These are phyloP conservation scores for Scaptodrosophila latifasciaeformis DNA, from an alignment of 2,888 invertebrate genomes.

Conservation along the genomic window DNA sequence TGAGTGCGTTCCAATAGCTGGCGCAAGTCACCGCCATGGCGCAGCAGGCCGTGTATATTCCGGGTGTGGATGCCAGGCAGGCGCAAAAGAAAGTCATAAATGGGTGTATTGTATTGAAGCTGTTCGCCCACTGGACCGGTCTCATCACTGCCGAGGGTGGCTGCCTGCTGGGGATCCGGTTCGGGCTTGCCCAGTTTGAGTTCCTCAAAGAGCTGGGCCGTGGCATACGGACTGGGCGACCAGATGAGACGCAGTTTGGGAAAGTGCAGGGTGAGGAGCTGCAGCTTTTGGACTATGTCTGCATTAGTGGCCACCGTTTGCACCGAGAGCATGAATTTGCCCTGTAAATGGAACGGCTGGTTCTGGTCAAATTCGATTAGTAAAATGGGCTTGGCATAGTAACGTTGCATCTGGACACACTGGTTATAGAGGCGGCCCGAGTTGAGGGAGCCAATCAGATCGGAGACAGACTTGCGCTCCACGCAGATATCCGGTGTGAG, in stretches of 20 bases:
- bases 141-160: slow-evolving; percentile 83
- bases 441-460: slow-evolving; percentile 95
- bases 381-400: slow-evolving; percentile 90
- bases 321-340: slow-evolving; percentile 86
- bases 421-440: slow-evolving; percentile 97
- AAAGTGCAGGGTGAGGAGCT: slow-evolving; percentile 95
- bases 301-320: slow-evolving; percentile 81
- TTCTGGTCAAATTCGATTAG: slow-evolving; percentile 97
- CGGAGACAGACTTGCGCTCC: slow-evolving; percentile 96
- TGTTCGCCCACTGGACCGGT: slow-evolving; percentile 74
- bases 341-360: slow-evolving; percentile 92
- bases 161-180: slow-evolving; percentile 84
- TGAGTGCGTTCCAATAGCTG: slow-evolving; percentile 78
- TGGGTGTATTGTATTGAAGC: slow-evolving; percentile 81
- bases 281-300: slow-evolving; percentile 89
- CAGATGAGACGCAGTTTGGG: slow-evolving; percentile 94
- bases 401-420: slow-evolving; percentile 93
- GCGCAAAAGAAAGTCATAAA: slow-evolving; percentile 88
- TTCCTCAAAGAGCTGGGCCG: slow-evolving; percentile 96
- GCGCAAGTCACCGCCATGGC: slow-evolving; percentile 82
- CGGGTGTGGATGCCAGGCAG: slow-evolving; percentile 92
- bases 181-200: slow-evolving; percentile 91
- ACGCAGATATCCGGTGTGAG: slow-evolving; percentile 97
- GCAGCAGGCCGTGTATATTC: slow-evolving; percentile 86
- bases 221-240: slow-evolving; percentile 97